A percentile compares a stretch with the other conserved stretches of the same genome.
Conservation (phyloP, 2,113 vertebrate genomes). For the Paramormyrops kingsleyae region DNA sequence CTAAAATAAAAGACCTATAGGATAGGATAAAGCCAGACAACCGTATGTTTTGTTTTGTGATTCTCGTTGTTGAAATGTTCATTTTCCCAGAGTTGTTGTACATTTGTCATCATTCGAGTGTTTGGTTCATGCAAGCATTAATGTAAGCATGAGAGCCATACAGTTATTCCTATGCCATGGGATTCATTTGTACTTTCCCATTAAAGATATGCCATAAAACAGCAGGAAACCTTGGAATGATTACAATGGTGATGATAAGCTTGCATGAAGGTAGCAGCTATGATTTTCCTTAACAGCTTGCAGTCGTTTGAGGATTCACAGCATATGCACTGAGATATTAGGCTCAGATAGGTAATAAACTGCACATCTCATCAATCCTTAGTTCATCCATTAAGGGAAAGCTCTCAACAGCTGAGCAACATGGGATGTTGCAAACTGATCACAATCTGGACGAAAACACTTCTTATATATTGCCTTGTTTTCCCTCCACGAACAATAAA, state of each 20-base stretch:
- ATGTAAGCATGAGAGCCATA: neutral
- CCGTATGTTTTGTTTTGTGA: neutral
- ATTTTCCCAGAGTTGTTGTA: neutral
- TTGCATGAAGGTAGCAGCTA: neutral
- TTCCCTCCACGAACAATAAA: neutral
- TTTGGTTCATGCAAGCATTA: neutral
- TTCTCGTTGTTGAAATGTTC: neutral
- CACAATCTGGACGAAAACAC: neutral
- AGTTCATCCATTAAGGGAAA: neutral
- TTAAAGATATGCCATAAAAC: neutral
- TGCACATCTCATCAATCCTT: neutral
- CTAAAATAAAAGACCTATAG: neutral
- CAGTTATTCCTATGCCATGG: neutral
- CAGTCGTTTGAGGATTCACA: neutral
- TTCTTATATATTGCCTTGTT: neutral
- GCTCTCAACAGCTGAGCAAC: neutral
- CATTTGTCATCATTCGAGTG: neutral
- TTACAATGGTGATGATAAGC: neutral
- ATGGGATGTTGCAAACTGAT: neutral
- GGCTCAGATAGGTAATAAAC: neutral
- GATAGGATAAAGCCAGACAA: neutral
- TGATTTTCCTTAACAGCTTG: neutral
- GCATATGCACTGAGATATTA: neutral
- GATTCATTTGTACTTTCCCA: constrained; percentile 11
- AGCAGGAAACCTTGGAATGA: neutral